Percentiles rank a stretch among this genome's conserved stretches.
Conservation (phyloP, 2,797 vertebrate genomes). For the Phrynocephalus guinanensis region DNA sequence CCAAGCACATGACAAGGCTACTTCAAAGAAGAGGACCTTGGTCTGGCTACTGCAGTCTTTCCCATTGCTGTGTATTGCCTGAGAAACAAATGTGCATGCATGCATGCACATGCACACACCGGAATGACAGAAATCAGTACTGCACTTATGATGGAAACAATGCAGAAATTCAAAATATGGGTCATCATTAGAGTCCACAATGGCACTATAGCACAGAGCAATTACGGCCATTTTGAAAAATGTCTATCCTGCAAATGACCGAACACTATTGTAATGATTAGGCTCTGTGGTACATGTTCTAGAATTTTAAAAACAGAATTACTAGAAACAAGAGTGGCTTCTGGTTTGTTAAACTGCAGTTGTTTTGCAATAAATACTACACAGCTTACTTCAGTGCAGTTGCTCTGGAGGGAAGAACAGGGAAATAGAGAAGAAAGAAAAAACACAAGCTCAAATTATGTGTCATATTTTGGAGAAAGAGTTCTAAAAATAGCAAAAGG, state of each 20-base stretch:
- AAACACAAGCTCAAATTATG: not conserved
- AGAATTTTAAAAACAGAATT: not conserved
- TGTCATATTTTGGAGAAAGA: constrained; percentile 18
- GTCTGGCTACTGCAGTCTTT: no score
- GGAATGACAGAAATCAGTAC: not conserved
- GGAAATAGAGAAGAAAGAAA: constrained; percentile 13
- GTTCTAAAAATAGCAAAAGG: constrained; percentile 23
- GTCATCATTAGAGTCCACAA: not conserved
- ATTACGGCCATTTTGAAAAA: fast-evolving
- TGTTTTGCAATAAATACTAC: constrained; percentile 7
- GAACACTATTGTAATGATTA: not conserved
- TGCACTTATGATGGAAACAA: not conserved
- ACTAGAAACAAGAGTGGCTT: not conserved
- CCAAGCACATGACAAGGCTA: not conserved
- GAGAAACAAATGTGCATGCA: no score
- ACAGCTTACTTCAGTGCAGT: constrained; percentile 1
- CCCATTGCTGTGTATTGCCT: no score
- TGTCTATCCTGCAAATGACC: not conserved
- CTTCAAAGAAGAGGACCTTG: not conserved
- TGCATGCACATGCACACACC: not conserved
- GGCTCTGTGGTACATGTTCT: fast-evolving
- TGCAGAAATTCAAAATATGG: constrained; percentile 8
- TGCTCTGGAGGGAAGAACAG: not conserved
- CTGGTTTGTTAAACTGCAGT: not conserved
- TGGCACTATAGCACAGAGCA: not conserved